phyloP scores from a whole-genome alignment of 2,888 invertebrate species.

The Caenorhabditis sp. region DNA sequence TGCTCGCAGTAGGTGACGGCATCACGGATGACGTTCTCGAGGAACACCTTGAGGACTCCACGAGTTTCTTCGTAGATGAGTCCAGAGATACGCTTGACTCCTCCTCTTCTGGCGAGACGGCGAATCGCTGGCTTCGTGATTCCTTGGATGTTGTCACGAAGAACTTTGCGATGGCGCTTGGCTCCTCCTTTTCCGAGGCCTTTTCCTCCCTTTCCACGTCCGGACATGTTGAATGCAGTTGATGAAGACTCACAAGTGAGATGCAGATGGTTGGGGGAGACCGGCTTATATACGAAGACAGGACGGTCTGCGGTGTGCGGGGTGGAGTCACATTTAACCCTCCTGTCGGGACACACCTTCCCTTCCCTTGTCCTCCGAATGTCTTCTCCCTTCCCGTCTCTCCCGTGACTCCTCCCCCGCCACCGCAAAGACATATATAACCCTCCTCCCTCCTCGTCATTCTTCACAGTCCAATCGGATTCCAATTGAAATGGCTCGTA shows the following conservation, averaged over 20 bases:
- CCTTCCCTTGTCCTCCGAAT: neutral
- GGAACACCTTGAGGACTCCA: slow-evolving; percentile 87
- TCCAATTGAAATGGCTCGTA: slow-evolving; percentile 71
- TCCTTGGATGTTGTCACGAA: slow-evolving; percentile 86
- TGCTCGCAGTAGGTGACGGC: slow-evolving; percentile 93
- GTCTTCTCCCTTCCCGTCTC: neutral
- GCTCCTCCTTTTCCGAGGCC: slow-evolving; percentile 90
- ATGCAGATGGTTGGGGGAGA: neutral
- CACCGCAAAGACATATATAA: slow-evolving; percentile 8
- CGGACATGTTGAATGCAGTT: slow-evolving; percentile 86
- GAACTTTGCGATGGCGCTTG: slow-evolving; percentile 90
- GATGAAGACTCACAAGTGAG: slow-evolving; percentile 43
- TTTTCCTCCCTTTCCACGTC: slow-evolving; percentile 90
- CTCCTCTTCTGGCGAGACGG: slow-evolving; percentile 84
- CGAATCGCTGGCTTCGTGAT: slow-evolving; percentile 85
- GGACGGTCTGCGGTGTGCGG: neutral
- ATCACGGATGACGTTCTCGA: slow-evolving; percentile 91
- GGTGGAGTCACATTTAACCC: slow-evolving; percentile 10
- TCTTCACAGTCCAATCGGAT: slow-evolving; percentile 35
- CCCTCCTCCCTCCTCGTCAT: neutral
- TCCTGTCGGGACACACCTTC: slow-evolving; percentile 6
- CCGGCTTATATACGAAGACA: neutral
- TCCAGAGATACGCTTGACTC: slow-evolving; percentile 83
- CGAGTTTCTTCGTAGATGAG: slow-evolving; percentile 83
- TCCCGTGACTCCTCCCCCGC: slow-evolving; percentile 12